Base-by-base conservation (phyloP, 1,140 invertebrate genomes). In the Philotrypesis tridentata region DNA sequence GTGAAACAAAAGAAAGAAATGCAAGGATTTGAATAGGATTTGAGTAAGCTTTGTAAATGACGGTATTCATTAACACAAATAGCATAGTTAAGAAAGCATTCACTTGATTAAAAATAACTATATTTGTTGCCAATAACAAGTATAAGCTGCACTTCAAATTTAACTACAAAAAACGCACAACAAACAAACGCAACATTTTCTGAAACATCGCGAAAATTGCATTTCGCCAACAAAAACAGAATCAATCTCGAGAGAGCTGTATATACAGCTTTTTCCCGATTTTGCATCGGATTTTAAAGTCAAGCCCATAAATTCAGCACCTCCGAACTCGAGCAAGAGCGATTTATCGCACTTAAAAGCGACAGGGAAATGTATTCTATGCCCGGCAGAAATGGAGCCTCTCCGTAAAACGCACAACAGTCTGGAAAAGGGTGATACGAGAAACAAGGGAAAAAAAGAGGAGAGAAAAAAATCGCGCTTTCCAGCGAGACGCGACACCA, bases 321-420 rank as follows among this genome's bases (percentile, higher is more conserved):
- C 17, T 79, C 25, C 1, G 37, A 31, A 61, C 43, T 79, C 17
- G 25, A 77, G 27, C 4, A 9, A 70, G 23, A 68, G 33, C 48
- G 40, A 70, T 75, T 74, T 74, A 75, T 82, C 31, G 73, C 23
- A 21, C 23, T 61, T 77, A 25, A 77, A 68, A 71, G 14, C 27
- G 43, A 33, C 65, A 60, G n/a, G 67, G 25, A 71, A 79, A 71
- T 17, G 29, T 37, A 55, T 61, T 68, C n/a, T 70, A 9, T 74
- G 61, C 37, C n/a, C n/a, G n/a, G n/a, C 6, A 67, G 65, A 82
- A 80, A 72, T 29, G 33, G 73, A 65, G 31, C 63, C 6, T 2
- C 40, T 11, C 17, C n/a, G 21, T 33, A 67, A 11, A 5, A 23
- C 1, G 25, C 33, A 23, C 68, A 33, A 2, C 27, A 14, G 37